Conservation (phyloP, 1,140 invertebrate genomes). For the Macrotrachela quadricornifera region DNA sequence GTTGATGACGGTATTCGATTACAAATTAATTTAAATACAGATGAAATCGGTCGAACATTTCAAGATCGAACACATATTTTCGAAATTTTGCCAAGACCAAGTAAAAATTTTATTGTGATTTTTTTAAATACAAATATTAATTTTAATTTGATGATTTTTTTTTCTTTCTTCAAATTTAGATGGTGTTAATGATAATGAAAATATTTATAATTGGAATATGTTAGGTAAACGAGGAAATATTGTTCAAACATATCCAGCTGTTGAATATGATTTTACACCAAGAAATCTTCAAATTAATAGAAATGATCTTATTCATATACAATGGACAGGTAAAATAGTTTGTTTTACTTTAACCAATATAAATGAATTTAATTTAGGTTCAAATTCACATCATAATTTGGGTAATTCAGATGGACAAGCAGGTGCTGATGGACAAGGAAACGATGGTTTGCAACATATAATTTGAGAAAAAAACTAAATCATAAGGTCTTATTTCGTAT, state of each 20-base stretch:
- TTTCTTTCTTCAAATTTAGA: too few species aligned
- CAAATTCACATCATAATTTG: constrained; percentile 27
- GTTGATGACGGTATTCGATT: constrained; percentile 9
- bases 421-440: constrained; percentile 24
- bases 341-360: neutral
- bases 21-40: constrained; percentile 22
- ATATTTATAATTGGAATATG: constrained; percentile 21
- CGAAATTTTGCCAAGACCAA: constrained; percentile 14
- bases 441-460: constrained; percentile 12
- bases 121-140: too few species aligned
- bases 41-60: constrained; percentile 25
- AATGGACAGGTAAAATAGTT: constrained; percentile 21
- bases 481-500: neutral
- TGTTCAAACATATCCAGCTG: constrained; percentile 24
- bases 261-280: constrained; percentile 27
- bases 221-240: constrained; percentile 28
- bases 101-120: too few species aligned
- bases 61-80: constrained; percentile 26
- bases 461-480: too few species aligned
- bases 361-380: constrained; percentile 13
- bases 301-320: constrained; percentile 22
- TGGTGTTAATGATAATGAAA: constrained; percentile 8
- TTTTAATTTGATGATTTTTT: too few species aligned
- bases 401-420: constrained; percentile 22
- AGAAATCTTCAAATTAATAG: constrained; percentile 15